Percentiles rank a stretch among this genome's conserved stretches.
Conservation (phyloP, 1,140 invertebrate genomes). For the Scaptodrosophila lebanonensis region DNA sequence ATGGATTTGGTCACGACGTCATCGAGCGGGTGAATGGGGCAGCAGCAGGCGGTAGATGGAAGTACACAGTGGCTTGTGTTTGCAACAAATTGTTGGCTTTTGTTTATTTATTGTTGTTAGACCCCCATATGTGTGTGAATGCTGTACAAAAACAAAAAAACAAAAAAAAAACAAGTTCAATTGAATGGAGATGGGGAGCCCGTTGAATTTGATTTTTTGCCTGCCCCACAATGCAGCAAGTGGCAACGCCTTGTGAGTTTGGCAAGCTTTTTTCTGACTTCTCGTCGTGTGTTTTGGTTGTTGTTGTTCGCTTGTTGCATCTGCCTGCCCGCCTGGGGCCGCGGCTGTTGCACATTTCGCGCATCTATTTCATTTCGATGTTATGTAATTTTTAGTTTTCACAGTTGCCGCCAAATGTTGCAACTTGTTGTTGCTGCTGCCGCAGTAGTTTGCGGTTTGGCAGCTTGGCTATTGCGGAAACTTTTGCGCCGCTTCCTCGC, state of each 20-base stretch:
- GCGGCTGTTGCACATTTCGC: slow-evolving; percentile 63
- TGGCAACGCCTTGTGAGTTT: slow-evolving; percentile 46
- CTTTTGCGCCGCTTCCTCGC: slow-evolving; percentile 45
- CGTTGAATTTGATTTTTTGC: slow-evolving; percentile 28
- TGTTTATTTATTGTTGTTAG: slow-evolving; percentile 15
- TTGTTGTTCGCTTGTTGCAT: slow-evolving; percentile 46
- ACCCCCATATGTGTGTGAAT: neutral
- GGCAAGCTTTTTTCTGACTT: slow-evolving; percentile 39
- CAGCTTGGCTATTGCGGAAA: slow-evolving; percentile 64
- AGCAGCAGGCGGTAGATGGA: too few relatives aligned
- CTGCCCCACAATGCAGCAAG: slow-evolving; percentile 22
- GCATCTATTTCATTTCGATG: slow-evolving; percentile 60
- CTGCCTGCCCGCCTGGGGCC: slow-evolving; percentile 36
- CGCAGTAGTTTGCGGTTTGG: slow-evolving; percentile 37
- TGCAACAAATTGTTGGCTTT: slow-evolving; percentile 15
- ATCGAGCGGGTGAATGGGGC: too few relatives aligned
- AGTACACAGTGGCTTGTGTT: slow-evolving; percentile 15
- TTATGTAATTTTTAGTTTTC: slow-evolving; percentile 62
- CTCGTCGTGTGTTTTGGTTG: slow-evolving; percentile 19
- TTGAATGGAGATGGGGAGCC: slow-evolving; percentile 19
- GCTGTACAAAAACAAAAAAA: too few relatives aligned
- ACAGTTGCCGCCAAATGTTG: slow-evolving; percentile 31
- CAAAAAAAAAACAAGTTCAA: slow-evolving; percentile 69
- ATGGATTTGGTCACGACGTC: slow-evolving; percentile 58
- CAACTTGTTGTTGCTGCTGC: slow-evolving; percentile 24